Base-by-base conservation (phyloP, 2,113 vertebrate genomes). In the Megaceryle maxima region DNA sequence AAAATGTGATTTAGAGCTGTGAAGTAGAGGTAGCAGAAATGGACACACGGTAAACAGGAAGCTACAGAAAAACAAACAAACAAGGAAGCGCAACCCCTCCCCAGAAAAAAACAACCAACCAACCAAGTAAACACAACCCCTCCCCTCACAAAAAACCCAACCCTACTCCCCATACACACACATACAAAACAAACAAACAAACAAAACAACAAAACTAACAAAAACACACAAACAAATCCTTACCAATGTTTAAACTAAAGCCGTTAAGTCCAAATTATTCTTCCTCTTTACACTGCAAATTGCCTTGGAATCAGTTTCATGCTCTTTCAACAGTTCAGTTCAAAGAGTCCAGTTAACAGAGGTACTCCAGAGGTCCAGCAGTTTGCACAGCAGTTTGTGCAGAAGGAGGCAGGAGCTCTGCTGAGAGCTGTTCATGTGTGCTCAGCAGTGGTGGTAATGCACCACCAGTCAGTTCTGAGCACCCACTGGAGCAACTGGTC, bases 361-460 rank as follows among this genome's bases (percentile, higher is more conserved):
- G 41, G 29, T 15, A 80, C 29, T 10, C 28, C 22, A 18, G 50
- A n/a, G 5, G 10, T 24, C 66, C 50, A n/a, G 50, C 19, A 37
- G 13, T 28, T 44, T 53, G 37, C 26, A 46, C 28, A 63, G 37
- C 19, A 41, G 24, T 33, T 60, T 37, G 19, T 62, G 53, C 28
- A 25, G 53, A 46, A 20, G n/a, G 29, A 48, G 8, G 6, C 35
- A 57, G 11, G 6, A 35, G 50, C 21, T 50, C 13, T 35, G 31
- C 43, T 37, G 17, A 31, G 50, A 51, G 11, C 35, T 0, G 1
- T 37, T 33, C 35, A 8, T 35, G 10, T 26, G 31, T 33, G 41
- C 41, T 55, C 5, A 56, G 29, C 2, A 2, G 15, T 0, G 3
- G 50, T 33, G 33, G 29, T 29, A 7, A 17, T 10, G 16, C 21